Evolutionary conservation across 2,888 invertebrate genomes (phyloP), one percentile per base, ranked within the genome.

Genomic region (Cheilosia scutellata): DNA sequence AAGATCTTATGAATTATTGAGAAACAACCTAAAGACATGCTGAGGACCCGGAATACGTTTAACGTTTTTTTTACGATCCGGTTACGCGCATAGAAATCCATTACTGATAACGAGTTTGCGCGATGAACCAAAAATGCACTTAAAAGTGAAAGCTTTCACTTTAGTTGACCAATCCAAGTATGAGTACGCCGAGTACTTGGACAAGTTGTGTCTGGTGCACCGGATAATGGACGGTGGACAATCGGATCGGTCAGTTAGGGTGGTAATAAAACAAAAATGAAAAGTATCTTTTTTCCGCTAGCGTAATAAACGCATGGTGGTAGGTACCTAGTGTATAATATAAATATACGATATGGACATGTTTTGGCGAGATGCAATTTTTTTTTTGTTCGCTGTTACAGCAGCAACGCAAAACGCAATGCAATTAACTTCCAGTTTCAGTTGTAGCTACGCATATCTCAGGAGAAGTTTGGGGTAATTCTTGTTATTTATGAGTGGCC

Each of bases 101-200:
- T 53, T 70, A 37, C 37, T 40, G 62, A 57, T 44, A 83, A 74
- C 77, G 13, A 55, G 66, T 79, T 57, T 29, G 25, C n/a, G 44
- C 70, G 51, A 40, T 11, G 31, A 44, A 40, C n/a, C 20, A 13
- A 76, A 33, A 68, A 31, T 72, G 49, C 82, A 66, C 53, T 37
- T 31, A 63, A 84, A 80, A 80, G 84, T 84, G 84, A 84, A 84
- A 80, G 80, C 84, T 71, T 84, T 63, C 80, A 71, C 84, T 71
- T 80, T 65, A 53, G 66, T 62, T 65, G 83, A 20, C 70, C 63
- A 53, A 40, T 16, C 27, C 78, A 57, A 55, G 68, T 44, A 9
- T 29, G 27, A 9, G 55, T 40, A 57, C 44, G n/a, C n/a, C n/a
- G 20, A 2, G 25, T n/a, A 33, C 37, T 25, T 58, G 58, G 16